These are phyloP conservation scores for Egretta garzetta DNA, from an alignment of 2,113 vertebrate species.

Conservation along the genomic window DNA sequence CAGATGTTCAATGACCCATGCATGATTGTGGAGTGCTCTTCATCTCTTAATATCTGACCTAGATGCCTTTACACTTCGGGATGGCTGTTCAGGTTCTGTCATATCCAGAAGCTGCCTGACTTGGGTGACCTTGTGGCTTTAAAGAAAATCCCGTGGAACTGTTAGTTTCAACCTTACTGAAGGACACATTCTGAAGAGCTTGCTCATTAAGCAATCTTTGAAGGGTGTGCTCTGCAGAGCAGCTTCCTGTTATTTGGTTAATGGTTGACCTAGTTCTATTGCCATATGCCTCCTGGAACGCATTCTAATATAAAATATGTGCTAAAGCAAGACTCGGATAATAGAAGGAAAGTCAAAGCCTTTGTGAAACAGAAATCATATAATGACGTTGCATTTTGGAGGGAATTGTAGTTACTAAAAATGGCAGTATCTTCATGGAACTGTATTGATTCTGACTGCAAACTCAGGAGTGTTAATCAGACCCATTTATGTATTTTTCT, in stretches of 20 bases:
- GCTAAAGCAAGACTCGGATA: slow-evolving; percentile 76
- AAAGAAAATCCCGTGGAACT: slow-evolving; percentile 65
- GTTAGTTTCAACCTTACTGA: slow-evolving; percentile 78
- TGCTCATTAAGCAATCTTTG: slow-evolving; percentile 80
- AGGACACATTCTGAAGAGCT: slow-evolving; percentile 82
- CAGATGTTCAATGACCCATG: not conserved
- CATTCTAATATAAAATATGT: slow-evolving; percentile 81
- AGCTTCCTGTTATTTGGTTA: slow-evolving; percentile 88
- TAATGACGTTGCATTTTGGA: slow-evolving; percentile 4
- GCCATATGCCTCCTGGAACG: slow-evolving; percentile 89
- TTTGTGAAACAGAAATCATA: slow-evolving; percentile 48
- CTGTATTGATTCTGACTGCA: slow-evolving; percentile 28
- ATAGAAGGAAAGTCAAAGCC: slow-evolving; percentile 67
- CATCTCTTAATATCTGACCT: slow-evolving; percentile 30
- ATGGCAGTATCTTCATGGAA: not conserved
- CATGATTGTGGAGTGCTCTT: not conserved
- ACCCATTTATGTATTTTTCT: not conserved
- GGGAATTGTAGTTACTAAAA: not conserved
- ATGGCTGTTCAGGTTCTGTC: slow-evolving; percentile 1
- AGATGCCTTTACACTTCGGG: not conserved
- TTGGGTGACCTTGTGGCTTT: slow-evolving; percentile 43
- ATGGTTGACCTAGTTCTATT: slow-evolving; percentile 92
- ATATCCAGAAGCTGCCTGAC: slow-evolving; percentile 29
- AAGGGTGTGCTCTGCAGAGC: slow-evolving; percentile 80
- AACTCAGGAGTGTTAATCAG: not conserved